Conservation (phyloP, 2,113 vertebrate species). For the Atherinomorus stipes region DNA sequence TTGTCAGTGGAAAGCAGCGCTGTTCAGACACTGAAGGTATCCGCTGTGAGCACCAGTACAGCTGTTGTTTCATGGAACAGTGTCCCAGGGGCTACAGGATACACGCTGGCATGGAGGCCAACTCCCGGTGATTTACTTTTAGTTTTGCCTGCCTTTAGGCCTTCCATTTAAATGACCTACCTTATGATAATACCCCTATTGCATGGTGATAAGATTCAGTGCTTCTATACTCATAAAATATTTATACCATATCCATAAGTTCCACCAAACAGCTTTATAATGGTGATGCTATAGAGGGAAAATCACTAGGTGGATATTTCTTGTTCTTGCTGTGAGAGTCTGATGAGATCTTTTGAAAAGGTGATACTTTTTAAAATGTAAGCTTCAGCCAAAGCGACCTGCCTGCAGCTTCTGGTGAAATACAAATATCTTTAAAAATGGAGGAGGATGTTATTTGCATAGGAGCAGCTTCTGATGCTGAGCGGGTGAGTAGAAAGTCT, state of each 20-base stretch:
- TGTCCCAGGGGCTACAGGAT: conserved; percentile 88
- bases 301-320: neutral
- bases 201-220: neutral
- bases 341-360: conserved; percentile 36
- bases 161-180: neutral
- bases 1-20: conserved; percentile 88
- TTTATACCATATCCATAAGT: neutral
- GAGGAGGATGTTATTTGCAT: conserved; percentile 13
- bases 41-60: conserved; percentile 82
- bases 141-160: neutral
- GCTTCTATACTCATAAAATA: neutral
- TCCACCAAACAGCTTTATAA: neutral
- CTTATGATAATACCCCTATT: neutral
- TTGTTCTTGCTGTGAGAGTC: neutral
- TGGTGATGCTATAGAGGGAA: neutral
- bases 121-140: conserved; percentile 83
- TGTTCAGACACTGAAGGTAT: conserved; percentile 85
- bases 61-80: conserved; percentile 87
- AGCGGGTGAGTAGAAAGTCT: neutral
- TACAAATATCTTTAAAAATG: neutral
- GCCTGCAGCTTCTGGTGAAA: conserved; percentile 28
- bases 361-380: conserved; percentile 7
- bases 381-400: conserved; percentile 1
- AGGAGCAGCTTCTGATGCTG: conserved; percentile 5
- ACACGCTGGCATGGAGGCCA: conserved; percentile 90